Evolutionary conservation across 2,113 vertebrate species (phyloP), one percentile per base, ranked within the genome.

Genomic region (Irena cyanogastra): DNA sequence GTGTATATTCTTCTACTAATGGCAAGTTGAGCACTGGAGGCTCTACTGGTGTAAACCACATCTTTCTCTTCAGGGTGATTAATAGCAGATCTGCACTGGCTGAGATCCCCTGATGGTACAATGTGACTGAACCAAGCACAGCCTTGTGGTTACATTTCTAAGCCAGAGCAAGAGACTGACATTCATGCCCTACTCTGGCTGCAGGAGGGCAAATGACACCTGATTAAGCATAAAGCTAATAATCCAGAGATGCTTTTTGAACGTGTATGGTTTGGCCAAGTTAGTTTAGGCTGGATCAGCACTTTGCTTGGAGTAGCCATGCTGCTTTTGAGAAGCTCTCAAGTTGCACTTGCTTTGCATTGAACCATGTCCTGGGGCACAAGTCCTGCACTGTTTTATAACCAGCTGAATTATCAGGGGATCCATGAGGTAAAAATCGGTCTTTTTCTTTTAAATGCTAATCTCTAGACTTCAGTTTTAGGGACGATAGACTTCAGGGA

Each of bases 401-500:
- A 21, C 11, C 28, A 54, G 66, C 50, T 84, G 91, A 90, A 92
- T 86, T 94, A 79, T 80, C 87, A 77, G 66, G 60, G 65, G 78
- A 90, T 61, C 61, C n/a, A 28, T 11, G 52, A 94, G 60, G 78
- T 82, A 91, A 89, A 94, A 89, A 50, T 35, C 50, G 71, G 33
- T 10, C 28, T 57, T 13, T 23, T 20, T 53, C 44, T 66, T 83
- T 74, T 16, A 5, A 68, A 47, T 22, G 37, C 44, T 45, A 28
- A 57, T 94, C 90, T 97, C 82, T 92, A 59, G 24, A 65, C 83
- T 91, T 92, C 37, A 83, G 2, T 89, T 57, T 82, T 90, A 93
- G 82, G 54, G 79, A 39, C 54, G 33, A 31, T 44, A 74, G 54
- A 52, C 39, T 61, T 82, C 12, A 63, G 63, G 54, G 59, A 90